Percentiles rank a stretch among this genome's conserved stretches.
Evolutionary conservation across 2,888 invertebrate species (phyloP).

Genomic region (Pheosia gnoma): DNA sequence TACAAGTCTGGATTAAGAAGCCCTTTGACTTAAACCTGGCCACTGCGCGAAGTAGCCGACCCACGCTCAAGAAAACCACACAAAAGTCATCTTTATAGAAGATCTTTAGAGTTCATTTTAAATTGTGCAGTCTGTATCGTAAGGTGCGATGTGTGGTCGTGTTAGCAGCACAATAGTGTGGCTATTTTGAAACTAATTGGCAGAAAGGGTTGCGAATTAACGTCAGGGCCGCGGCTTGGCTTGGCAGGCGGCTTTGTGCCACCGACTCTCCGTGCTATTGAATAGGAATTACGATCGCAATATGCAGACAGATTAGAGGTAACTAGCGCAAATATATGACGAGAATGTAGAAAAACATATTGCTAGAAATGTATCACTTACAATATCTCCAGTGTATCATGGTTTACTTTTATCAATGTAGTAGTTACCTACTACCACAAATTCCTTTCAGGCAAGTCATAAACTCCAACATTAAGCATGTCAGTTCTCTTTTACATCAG

Average conservation of each 20-base stretch:
- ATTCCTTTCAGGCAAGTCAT: too few species aligned
- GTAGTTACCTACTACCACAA: too few species aligned
- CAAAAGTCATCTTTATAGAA: conserved; percentile 46
- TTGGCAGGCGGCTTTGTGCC: conserved; percentile 68
- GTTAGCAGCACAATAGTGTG: conserved; percentile 78
- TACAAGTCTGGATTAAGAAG: conserved; percentile 85
- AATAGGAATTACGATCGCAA: conserved; percentile 54
- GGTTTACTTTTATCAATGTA: too few species aligned
- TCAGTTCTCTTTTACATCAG: too few species aligned
- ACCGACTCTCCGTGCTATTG: conserved; percentile 59
- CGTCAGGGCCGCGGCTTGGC: conserved; percentile 73
- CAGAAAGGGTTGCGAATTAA: conserved; percentile 84
- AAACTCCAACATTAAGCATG: too few species aligned
- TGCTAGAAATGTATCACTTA: background rate
- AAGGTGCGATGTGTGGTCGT: conserved; percentile 73
- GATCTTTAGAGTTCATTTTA: conserved; percentile 43
- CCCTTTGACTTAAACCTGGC: conserved; percentile 81
- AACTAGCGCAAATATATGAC: conserved; percentile 25
- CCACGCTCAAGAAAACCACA: conserved; percentile 35
- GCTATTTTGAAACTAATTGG: conserved; percentile 84
- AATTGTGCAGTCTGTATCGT: conserved; percentile 41
- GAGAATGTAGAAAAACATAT: conserved; percentile 1
- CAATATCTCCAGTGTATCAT: too few species aligned
- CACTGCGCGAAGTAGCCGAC: conserved; percentile 67
- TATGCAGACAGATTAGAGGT: conserved; percentile 25